A percentile compares a stretch with the other conserved stretches of the same genome.
Conservation (phyloP, 1,140 invertebrate genomes). For the Drosophila ohnishii region DNA sequence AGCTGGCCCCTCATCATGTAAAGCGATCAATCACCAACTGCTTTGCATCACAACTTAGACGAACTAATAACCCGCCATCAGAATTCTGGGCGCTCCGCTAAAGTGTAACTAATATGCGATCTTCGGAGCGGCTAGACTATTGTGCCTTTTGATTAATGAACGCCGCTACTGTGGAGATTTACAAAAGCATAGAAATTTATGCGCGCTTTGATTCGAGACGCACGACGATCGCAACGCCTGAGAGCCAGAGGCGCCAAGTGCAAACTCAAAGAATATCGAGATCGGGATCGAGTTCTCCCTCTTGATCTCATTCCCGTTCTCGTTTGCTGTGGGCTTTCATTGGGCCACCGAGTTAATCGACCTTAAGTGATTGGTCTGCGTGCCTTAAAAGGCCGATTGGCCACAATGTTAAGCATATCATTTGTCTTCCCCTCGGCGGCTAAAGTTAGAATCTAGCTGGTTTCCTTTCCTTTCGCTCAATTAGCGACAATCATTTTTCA, state of each 20-base stretch:
- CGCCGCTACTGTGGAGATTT: slow-evolving; percentile 69
- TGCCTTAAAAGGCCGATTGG: slow-evolving; percentile 49
- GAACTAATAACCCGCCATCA: slow-evolving; percentile 52
- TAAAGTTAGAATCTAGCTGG: slow-evolving; percentile 50
- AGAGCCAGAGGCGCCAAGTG: slow-evolving; percentile 44
- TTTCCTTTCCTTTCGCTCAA: slow-evolving; percentile 41
- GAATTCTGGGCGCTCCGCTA: slow-evolving; percentile 29
- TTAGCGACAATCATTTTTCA: slow-evolving; percentile 76
- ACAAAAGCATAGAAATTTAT: slow-evolving; percentile 61
- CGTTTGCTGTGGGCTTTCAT: slow-evolving; percentile 24
- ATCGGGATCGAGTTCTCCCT: slow-evolving; percentile 27
- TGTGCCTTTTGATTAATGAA: slow-evolving; percentile 75
- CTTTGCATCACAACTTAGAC: slow-evolving; percentile 49
- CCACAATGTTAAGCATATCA: slow-evolving; percentile 63
- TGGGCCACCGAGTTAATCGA: slow-evolving; percentile 52
- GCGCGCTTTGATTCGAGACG: slow-evolving; percentile 65
- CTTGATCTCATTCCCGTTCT: slow-evolving; percentile 10
- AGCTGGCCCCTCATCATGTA: slow-evolving; percentile 31
- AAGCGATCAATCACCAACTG: slow-evolving; percentile 44
- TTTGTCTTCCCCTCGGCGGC: slow-evolving; percentile 56
- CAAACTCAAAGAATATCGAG: slow-evolving; percentile 49
- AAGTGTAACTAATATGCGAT: slow-evolving; percentile 74
- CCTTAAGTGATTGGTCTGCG: slow-evolving; percentile 57
- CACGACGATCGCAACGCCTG: slow-evolving; percentile 42
- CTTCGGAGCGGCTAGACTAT: slow-evolving; percentile 25